These are phyloP conservation scores for Tipula lateralis DNA, from an alignment of 2,888 invertebrate species.

Conservation along the genomic window DNA sequence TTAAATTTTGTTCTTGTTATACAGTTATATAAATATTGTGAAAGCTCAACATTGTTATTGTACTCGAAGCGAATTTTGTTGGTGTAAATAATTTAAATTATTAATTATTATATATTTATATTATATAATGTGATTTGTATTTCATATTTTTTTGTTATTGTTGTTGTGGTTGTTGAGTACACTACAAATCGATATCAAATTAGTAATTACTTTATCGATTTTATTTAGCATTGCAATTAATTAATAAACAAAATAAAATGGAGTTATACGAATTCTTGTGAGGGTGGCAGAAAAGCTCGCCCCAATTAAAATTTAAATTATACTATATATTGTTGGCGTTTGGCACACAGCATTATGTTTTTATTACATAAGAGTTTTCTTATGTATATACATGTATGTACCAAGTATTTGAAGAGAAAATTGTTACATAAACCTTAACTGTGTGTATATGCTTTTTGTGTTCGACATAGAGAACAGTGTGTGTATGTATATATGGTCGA, in stretches of 20 bases:
- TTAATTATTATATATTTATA: neutral
- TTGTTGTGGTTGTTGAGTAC: too few species aligned
- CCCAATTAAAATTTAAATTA: neutral
- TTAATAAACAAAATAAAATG: neutral
- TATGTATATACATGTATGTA: neutral
- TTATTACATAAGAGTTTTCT: neutral
- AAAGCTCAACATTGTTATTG: neutral
- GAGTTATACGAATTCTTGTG: neutral
- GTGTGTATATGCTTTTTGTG: neutral
- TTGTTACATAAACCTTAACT: neutral
- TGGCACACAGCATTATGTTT: neutral
- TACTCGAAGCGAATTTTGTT: neutral
- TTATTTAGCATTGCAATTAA: neutral
- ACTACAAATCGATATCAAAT: neutral
- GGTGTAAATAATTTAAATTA: neutral
- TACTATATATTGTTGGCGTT: neutral
- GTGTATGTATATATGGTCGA: too few species aligned
- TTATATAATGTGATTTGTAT: slow-evolving; percentile 13
- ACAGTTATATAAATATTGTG: neutral
- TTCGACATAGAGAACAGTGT: neutral
- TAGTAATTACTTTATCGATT: neutral
- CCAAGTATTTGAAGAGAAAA: neutral
- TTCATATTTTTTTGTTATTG: neutral
- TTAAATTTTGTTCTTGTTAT: neutral
- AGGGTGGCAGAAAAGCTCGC: neutral